These are phyloP conservation scores for Gibbula magus DNA, from an alignment of 2,888 invertebrate genomes.

Conservation along the genomic window DNA sequence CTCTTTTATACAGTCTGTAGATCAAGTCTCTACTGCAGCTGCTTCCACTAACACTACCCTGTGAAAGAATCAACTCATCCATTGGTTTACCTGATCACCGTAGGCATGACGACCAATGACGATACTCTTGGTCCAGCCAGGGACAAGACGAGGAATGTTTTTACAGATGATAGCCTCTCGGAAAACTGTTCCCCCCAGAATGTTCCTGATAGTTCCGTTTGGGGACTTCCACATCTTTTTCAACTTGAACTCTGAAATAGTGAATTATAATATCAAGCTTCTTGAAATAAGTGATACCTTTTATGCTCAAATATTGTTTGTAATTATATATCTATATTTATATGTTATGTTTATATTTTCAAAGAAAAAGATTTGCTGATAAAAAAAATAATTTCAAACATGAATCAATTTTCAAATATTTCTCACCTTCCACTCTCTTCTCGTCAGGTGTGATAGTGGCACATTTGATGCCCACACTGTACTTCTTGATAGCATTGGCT, in stretches of 20 bases:
- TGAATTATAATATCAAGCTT: no score
- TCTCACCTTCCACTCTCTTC: constrained; percentile 86
- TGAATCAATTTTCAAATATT: background rate
- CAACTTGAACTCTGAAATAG: constrained; percentile 76
- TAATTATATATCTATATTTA: no score
- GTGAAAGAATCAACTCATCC: no score
- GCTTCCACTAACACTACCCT: no score
- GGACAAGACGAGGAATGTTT: constrained; percentile 94
- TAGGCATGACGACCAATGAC: constrained; percentile 94
- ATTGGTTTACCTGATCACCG: constrained; percentile 86
- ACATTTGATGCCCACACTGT: constrained; percentile 99
- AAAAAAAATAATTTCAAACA: background rate
- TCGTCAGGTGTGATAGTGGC: constrained; percentile 99
- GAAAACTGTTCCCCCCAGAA: constrained; percentile 78
- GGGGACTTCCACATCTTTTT: constrained; percentile 80
- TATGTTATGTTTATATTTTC: no score
- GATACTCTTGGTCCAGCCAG: constrained; percentile 96
- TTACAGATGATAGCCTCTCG: constrained; percentile 79
- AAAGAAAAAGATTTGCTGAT: background rate
- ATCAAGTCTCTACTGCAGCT: no score
- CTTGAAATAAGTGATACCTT: no score
- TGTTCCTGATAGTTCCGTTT: constrained; percentile 79
- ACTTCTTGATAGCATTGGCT: constrained; percentile 96
- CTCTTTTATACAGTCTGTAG: no score
- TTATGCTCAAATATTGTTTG: no score